Evolutionary conservation across 1,140 invertebrate genomes (phyloP).

Genomic region (Phenacoccus solenopsis): DNA sequence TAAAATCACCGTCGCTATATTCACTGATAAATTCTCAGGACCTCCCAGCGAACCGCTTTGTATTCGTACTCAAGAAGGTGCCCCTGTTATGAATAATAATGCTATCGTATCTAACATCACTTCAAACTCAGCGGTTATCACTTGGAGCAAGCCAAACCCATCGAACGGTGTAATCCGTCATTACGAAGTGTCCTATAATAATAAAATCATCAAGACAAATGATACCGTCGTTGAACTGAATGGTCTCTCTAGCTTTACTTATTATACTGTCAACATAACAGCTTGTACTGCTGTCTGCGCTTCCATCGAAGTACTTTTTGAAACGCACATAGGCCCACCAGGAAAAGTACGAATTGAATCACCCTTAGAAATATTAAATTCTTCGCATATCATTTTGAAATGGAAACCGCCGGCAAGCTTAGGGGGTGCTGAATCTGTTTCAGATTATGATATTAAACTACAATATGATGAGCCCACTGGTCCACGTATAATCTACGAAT

Average conservation of each 20-base stretch:
- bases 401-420: not conserved
- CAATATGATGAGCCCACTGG: not conserved
- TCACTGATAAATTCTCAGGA: slow-evolving; percentile 57
- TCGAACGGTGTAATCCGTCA: slow-evolving; percentile 60
- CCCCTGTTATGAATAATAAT: slow-evolving; percentile 39
- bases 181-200: slow-evolving; percentile 48
- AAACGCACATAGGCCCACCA: not conserved
- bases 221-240: slow-evolving; percentile 25
- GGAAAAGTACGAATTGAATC: not conserved
- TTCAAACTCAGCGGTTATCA: slow-evolving; percentile 48
- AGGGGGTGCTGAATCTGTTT: not conserved
- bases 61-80: slow-evolving; percentile 61
- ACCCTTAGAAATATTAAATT: not conserved
- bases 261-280: slow-evolving; percentile 49
- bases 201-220: slow-evolving; percentile 19
- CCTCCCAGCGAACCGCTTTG: slow-evolving; percentile 49
- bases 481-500: not conserved
- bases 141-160: slow-evolving; percentile 50
- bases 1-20: slow-evolving; percentile 53
- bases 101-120: slow-evolving; percentile 49
- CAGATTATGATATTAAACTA: not conserved
- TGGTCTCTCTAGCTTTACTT: slow-evolving; percentile 38
- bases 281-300: slow-evolving; percentile 55
- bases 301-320: slow-evolving; percentile 38
- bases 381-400: not conserved